Percentiles rank a stretch among this genome's conserved stretches.
Evolutionary conservation across 2,113 vertebrate species (phyloP).

Genomic region (Hypomesus transpacificus): DNA sequence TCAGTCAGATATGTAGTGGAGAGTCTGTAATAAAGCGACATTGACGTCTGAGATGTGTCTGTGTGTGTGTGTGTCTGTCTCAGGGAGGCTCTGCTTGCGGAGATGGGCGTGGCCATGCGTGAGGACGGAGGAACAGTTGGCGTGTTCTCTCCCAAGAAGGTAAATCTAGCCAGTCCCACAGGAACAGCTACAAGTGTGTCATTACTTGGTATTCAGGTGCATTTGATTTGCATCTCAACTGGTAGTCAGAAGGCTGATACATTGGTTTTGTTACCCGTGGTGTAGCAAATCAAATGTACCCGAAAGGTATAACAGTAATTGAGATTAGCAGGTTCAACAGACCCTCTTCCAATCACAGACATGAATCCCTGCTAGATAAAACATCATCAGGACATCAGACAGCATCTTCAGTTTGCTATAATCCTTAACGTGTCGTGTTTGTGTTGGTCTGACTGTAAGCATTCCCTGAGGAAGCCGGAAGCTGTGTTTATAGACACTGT

Average conservation of each 20-base stretch:
- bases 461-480: conserved; percentile 70
- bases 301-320: too few relatives aligned
- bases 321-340: too few relatives aligned
- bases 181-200: neutral
- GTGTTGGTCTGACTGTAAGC: conserved; percentile 63
- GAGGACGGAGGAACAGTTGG: conserved; percentile 95
- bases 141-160: conserved; percentile 98
- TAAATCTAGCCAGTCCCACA: conserved; percentile 53
- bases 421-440: neutral
- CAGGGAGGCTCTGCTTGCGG: conserved; percentile 93
- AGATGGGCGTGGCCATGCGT: conserved; percentile 98
- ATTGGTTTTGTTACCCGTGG: too few relatives aligned
- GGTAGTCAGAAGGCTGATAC: too few relatives aligned
- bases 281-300: too few relatives aligned
- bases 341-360: too few relatives aligned
- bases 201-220: too few relatives aligned
- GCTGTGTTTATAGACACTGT: conserved; percentile 80
- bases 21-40: too few relatives aligned
- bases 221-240: too few relatives aligned
- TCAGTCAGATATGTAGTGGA: neutral
- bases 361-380: too few relatives aligned
- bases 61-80: conserved; percentile 28
- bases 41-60: too few relatives aligned
- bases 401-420: neutral
- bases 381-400: neutral